Conservation (phyloP, 2,797 vertebrate genomes). For the Neomorphus geoffroyi region DNA sequence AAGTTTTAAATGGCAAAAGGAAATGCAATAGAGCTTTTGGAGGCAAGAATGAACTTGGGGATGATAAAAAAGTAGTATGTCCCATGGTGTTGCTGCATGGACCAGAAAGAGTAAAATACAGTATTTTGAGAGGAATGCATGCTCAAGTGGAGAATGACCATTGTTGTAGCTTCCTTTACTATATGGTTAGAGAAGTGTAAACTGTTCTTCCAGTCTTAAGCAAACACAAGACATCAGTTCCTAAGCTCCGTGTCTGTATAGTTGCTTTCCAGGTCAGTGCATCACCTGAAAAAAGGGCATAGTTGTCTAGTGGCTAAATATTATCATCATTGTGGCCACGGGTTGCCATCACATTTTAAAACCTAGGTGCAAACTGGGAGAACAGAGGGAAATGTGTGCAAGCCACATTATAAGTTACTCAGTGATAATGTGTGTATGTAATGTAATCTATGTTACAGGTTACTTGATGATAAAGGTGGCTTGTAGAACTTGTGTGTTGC, state of each 20-base stretch:
- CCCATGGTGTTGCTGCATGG: not conserved
- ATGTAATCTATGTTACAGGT: not conserved
- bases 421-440: not conserved
- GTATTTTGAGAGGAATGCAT: not conserved
- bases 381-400: not conserved
- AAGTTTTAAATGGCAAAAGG: not conserved
- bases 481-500: not conserved
- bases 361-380: not conserved
- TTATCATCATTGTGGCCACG: rapidly evolving
- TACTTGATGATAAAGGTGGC: not conserved
- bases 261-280: not conserved
- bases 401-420: not conserved
- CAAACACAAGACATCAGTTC: not conserved
- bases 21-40: not conserved
- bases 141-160: not conserved
- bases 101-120: not conserved
- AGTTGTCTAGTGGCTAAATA: not conserved
- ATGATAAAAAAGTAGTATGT: not conserved
- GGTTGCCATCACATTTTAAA: not conserved
- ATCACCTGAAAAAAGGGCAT: not conserved
- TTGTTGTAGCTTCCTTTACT: not conserved
- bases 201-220: not conserved
- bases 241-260: not conserved
- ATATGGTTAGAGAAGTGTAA: not conserved
- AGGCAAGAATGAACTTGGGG: not conserved